Conservation (phyloP, 2,888 invertebrate species). For the Pilophorus perplexus region DNA sequence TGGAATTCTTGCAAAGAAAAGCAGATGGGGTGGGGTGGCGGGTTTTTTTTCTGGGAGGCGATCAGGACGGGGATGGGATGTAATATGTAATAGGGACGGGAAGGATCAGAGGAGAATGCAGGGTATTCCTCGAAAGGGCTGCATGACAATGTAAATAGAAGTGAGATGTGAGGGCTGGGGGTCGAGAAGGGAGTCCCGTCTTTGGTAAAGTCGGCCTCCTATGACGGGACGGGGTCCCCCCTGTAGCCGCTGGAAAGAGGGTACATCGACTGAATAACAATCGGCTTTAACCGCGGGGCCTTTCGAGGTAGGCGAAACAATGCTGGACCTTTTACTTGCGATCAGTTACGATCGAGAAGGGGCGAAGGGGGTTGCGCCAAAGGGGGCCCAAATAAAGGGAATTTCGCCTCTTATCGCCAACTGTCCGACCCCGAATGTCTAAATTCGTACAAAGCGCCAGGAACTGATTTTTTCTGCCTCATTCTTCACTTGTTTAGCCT, state of each 20-base stretch:
- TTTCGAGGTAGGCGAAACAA: background rate
- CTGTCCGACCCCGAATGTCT: conserved; percentile 19
- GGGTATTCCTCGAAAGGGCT: conserved; percentile 38
- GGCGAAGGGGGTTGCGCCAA: background rate
- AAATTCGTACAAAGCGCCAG: no score
- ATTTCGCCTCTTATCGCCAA: conserved; percentile 15
- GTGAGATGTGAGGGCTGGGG: background rate
- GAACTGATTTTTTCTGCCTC: no score
- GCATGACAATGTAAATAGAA: conserved; percentile 42
- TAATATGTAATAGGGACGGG: conserved; percentile 31
- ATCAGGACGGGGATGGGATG: conserved; percentile 14
- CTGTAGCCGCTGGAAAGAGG: conserved; percentile 6
- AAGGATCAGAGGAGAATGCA: conserved; percentile 33
- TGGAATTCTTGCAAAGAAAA: conserved; percentile 6
- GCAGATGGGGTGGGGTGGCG: no score
- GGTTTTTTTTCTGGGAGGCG: background rate
- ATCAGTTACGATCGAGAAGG: background rate
- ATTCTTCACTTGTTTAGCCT: no score
- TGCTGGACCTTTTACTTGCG: background rate
- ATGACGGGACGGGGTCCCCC: conserved; percentile 2
- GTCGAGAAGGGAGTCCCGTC: conserved; percentile 8
- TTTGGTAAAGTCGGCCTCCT: conserved; percentile 16
- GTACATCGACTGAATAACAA: conserved; percentile 33
- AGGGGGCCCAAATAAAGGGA: no score
- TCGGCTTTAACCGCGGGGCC: background rate